These are phyloP conservation scores for Drosophila nasuta DNA, from an alignment of 1,140 invertebrate species.

Conservation along the genomic window DNA sequence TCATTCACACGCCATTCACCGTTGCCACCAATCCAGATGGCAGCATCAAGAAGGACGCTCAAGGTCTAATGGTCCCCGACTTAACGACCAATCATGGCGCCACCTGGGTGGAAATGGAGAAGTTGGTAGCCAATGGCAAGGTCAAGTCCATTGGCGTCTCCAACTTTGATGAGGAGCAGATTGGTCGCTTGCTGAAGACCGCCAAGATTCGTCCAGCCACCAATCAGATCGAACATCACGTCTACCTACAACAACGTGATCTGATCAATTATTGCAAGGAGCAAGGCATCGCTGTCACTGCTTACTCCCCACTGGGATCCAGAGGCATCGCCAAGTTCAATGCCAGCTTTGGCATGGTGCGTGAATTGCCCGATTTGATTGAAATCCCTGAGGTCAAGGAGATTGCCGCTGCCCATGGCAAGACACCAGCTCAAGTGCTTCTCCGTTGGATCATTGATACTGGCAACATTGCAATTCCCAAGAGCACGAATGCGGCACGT, in stretches of 20 bases:
- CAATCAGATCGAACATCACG: conserved; percentile 93
- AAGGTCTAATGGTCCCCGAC: conserved; percentile 89
- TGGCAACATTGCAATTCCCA: conserved; percentile 92
- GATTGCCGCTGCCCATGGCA: conserved; percentile 89
- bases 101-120: conserved; percentile 93
- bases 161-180: conserved; percentile 92
- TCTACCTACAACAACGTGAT: conserved; percentile 92
- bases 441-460: conserved; percentile 91
- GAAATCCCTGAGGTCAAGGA: conserved; percentile 88
- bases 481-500: conserved; percentile 90
- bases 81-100: conserved; percentile 88
- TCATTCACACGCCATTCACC: conserved; percentile 92
- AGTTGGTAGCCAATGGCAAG: conserved; percentile 88
- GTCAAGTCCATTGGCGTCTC: conserved; percentile 91
- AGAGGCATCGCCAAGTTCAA: conserved; percentile 87
- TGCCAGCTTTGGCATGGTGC: conserved; percentile 81
- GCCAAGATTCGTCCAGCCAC: conserved; percentile 89
- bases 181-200: conserved; percentile 88
- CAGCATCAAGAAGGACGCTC: conserved; percentile 84
- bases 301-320: conserved; percentile 93
- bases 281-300: conserved; percentile 91
- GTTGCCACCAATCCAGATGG: conserved; percentile 85
- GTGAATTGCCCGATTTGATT: conserved; percentile 88
- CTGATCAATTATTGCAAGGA: conserved; percentile 90
- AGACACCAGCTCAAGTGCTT: conserved; percentile 92